Percentiles rank a stretch among this genome's conserved stretches.
Evolutionary conservation across 1,140 invertebrate genomes (phyloP).

Genomic region (Nebria ingens): DNA sequence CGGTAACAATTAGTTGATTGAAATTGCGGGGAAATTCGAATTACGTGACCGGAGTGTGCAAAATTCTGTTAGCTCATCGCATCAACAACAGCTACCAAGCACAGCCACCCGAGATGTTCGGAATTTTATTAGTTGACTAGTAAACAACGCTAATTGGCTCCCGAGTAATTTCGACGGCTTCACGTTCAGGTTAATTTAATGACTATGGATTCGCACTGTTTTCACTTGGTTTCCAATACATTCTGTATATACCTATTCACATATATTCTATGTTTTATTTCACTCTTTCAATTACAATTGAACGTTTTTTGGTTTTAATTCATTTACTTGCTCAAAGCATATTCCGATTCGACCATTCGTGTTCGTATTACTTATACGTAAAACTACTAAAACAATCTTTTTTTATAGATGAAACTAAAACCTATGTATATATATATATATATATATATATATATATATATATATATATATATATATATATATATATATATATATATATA

Average conservation of each 20-base stretch:
- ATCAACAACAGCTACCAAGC: no score
- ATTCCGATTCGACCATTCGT: no score
- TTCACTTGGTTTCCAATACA: conserved; percentile 3
- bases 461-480: no score
- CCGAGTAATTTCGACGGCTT: conserved; percentile 7
- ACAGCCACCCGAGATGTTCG: not conserved
- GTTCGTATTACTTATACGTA: no score
- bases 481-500: no score
- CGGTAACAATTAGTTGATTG: conserved; percentile 7
- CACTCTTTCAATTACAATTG: no score
- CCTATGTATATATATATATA: no score
- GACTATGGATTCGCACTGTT: conserved; percentile 4
- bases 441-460: no score
- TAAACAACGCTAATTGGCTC: conserved; percentile 6
- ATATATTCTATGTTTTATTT: not conserved
- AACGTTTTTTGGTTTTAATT: no score
- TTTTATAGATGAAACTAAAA: no score
- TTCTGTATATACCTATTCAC: not conserved
- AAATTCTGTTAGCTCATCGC: conserved; percentile 4
- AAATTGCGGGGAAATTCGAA: conserved; percentile 6
- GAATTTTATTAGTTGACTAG: conserved; percentile 5
- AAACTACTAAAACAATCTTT: no score
- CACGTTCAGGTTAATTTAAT: conserved; percentile 8
- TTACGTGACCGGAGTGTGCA: conserved; percentile 4
- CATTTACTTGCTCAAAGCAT: no score